Evolutionary conservation across 2,888 invertebrate genomes (phyloP).

Genomic region (Myopa tessellatipennis): DNA sequence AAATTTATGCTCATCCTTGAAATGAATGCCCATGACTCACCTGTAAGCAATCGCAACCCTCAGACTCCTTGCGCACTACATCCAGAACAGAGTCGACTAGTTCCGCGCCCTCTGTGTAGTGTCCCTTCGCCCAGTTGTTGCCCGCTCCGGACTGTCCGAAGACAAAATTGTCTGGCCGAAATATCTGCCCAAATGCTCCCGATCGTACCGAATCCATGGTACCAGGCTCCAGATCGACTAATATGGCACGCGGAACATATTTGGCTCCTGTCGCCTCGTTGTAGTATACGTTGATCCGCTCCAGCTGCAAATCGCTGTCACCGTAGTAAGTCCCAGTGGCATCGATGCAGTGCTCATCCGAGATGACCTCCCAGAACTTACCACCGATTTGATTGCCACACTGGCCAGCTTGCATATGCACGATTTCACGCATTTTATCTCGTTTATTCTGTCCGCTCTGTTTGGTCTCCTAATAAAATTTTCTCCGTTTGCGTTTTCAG

Average conservation of each 20-base stretch:
- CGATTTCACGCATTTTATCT: conserved; percentile 92
- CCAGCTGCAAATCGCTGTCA: conserved; percentile 91
- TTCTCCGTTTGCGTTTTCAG: neutral
- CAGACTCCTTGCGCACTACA: conserved; percentile 87
- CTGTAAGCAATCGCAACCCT: conserved; percentile 91
- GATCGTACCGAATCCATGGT: conserved; percentile 98
- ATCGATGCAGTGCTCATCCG: conserved; percentile 94
- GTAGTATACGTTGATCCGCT: conserved; percentile 96
- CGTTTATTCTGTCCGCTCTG: neutral
- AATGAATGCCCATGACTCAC: conserved; percentile 43
- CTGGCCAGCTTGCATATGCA: conserved; percentile 94
- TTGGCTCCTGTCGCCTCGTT: conserved; percentile 94
- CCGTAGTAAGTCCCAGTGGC: conserved; percentile 91
- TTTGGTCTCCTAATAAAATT: neutral
- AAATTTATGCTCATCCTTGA: too few relatives aligned
- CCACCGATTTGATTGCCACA: conserved; percentile 97
- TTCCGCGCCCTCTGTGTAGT: conserved; percentile 93
- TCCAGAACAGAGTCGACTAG: conserved; percentile 87
- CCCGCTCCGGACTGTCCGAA: conserved; percentile 90
- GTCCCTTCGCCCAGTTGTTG: conserved; percentile 91
- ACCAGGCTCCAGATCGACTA: conserved; percentile 95
- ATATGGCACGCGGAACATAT: conserved; percentile 93
- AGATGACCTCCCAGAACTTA: conserved; percentile 97
- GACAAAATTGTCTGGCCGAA: conserved; percentile 95
- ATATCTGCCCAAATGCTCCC: conserved; percentile 93